Percentiles rank a stretch among this genome's conserved stretches.
Conservation (phyloP, 2,888 invertebrate species). For the Sarcophaga caerulescens region DNA sequence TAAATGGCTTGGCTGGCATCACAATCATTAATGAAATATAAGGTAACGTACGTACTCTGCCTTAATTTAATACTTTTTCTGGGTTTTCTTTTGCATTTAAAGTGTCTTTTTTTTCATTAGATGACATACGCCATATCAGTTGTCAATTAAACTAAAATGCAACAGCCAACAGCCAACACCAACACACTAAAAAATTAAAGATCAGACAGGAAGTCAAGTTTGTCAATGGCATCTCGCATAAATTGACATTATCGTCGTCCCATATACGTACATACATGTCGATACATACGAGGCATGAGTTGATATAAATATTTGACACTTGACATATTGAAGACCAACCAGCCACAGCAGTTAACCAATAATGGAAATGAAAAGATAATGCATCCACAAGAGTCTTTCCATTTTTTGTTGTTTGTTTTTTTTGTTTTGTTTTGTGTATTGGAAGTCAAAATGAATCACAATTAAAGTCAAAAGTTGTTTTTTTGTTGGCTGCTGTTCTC, state of each 20-base stretch:
- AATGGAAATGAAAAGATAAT: conserved; percentile 65
- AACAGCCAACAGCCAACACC: conserved; percentile 14
- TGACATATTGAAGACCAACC: conserved; percentile 63
- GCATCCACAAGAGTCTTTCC: conserved; percentile 9
- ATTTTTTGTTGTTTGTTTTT: neutral
- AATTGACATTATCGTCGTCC: conserved; percentile 52
- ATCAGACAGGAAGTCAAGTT: conserved; percentile 66
- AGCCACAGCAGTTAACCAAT: conserved; percentile 21
- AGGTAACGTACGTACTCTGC: neutral
- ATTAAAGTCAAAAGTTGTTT: conserved; percentile 53
- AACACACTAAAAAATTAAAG: conserved; percentile 40
- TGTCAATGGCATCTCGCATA: conserved; percentile 56
- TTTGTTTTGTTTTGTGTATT: neutral
- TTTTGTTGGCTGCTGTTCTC: conserved; percentile 55
- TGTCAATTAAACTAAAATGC: conserved; percentile 57
- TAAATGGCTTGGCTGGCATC: neutral
- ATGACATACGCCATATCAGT: conserved; percentile 66
- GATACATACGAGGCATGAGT: neutral
- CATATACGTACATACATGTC: neutral
- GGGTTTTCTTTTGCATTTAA: conserved; percentile 7
- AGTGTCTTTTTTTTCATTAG: conserved; percentile 63
- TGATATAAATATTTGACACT: conserved; percentile 62
- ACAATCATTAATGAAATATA: neutral
- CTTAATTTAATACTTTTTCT: conserved; percentile 15
- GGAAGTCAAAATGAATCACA: conserved; percentile 30